Evolutionary conservation across 2,797 vertebrate species (phyloP).

Genomic region (Fistularia commersonii): DNA sequence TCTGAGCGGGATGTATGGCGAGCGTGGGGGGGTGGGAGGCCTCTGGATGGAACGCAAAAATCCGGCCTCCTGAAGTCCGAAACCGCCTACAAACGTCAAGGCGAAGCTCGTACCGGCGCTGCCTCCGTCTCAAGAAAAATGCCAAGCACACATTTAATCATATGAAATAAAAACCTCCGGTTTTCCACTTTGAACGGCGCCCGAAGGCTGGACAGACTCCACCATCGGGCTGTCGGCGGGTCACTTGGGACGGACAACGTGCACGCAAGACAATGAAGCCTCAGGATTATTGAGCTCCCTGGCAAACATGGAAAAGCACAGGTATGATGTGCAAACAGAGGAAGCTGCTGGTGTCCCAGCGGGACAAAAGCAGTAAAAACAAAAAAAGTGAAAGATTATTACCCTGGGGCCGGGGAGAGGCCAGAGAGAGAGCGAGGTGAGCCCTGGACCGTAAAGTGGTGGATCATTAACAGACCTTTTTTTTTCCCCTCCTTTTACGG

Average conservation of each 20-base stretch:
- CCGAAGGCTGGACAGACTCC: too few relatives aligned
- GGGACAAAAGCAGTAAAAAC: slow-evolving; percentile 33
- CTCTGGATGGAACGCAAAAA: too few relatives aligned
- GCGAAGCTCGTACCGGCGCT: too few relatives aligned
- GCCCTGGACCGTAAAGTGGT: slow-evolving; percentile 32
- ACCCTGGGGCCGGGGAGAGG: slow-evolving; percentile 37
- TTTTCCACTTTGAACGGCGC: too few relatives aligned
- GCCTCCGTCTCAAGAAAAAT: too few relatives aligned
- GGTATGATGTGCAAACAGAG: slow-evolving; percentile 15
- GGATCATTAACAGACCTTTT: slow-evolving; percentile 52
- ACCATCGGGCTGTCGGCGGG: too few relatives aligned
- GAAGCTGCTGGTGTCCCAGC: neutral
- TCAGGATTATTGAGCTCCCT: neutral
- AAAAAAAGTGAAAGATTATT: slow-evolving; percentile 7
- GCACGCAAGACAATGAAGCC: too few relatives aligned
- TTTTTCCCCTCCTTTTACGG: slow-evolving; percentile 31
- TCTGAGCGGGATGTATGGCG: slow-evolving; percentile 35
- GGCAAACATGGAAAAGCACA: neutral
- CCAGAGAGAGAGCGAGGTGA: slow-evolving; percentile 22
- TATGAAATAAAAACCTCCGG: too few relatives aligned
- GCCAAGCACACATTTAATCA: too few relatives aligned
- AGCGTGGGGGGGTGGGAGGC: too few relatives aligned
- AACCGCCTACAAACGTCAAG: too few relatives aligned
- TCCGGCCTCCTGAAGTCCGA: neutral
- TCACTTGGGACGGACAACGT: too few relatives aligned